These are phyloP conservation scores for Ivindomyrus marchei DNA, from an alignment of 2,113 vertebrate genomes.

Conservation along the genomic window DNA sequence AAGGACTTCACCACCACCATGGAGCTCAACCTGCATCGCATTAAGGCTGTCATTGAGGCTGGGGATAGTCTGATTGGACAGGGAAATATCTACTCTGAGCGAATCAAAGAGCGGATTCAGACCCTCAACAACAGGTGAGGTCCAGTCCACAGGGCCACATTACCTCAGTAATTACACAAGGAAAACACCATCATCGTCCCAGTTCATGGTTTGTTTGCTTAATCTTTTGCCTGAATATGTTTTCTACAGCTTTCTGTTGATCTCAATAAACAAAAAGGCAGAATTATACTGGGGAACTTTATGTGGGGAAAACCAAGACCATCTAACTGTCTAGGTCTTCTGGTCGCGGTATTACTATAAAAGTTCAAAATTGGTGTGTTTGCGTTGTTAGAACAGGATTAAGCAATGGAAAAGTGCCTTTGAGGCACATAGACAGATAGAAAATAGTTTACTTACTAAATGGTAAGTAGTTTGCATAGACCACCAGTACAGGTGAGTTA, in stretches of 20 bases:
- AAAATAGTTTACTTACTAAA: no score
- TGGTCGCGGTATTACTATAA: not conserved
- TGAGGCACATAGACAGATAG: no score
- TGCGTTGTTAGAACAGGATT: not conserved
- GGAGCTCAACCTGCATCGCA: conserved; percentile 81
- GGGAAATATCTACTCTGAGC: conserved; percentile 72
- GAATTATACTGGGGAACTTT: not conserved
- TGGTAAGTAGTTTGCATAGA: no score
- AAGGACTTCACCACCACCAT: conserved; percentile 82
- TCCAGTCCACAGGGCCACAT: not conserved
- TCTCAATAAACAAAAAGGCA: not conserved
- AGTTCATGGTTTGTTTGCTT: not conserved
- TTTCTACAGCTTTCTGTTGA: not conserved
- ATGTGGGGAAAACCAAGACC: not conserved
- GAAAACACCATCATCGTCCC: not conserved
- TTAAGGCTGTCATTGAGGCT: conserved; percentile 73
- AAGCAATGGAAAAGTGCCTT: not conserved
- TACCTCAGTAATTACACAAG: not conserved
- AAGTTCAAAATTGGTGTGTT: not conserved
- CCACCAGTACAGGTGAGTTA: no score
- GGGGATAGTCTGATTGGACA: conserved; percentile 80
- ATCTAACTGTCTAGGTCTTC: not conserved
- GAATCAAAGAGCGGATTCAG: conserved; percentile 68
- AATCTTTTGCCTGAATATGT: not conserved
- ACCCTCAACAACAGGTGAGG: conserved; percentile 67